phyloP scores from a whole-genome alignment of 2,888 invertebrate species.

The Pandemis heparana region DNA sequence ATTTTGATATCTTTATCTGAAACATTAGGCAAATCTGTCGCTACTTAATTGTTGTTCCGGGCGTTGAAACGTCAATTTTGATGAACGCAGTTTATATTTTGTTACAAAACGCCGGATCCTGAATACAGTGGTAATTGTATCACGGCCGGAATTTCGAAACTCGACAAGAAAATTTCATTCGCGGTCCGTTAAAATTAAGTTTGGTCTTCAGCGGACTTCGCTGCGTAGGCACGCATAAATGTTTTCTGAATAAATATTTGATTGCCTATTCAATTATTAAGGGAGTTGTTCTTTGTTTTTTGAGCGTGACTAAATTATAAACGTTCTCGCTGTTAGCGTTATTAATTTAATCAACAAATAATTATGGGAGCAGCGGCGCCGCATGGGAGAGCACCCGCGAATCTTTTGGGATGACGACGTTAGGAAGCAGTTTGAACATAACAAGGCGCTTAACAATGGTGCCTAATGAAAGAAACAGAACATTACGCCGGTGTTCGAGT shows the following conservation, averaged over 20 bases:
- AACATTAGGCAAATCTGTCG: not conserved
- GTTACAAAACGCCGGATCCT: constrained; percentile 20
- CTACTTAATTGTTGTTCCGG: constrained; percentile 6
- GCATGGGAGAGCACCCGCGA: constrained; percentile 1
- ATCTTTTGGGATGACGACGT: not conserved
- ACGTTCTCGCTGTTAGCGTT: constrained; percentile 14
- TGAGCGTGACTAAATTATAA: constrained; percentile 39
- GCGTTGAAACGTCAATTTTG: constrained; percentile 15
- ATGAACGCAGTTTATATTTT: constrained; percentile 16
- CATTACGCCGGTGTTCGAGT: constrained; percentile 29
- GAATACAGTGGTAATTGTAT: constrained; percentile 44
- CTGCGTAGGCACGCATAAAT: constrained; percentile 49
- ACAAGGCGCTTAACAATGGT: constrained; percentile 27
- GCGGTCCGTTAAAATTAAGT: constrained; percentile 52
- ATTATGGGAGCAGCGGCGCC: not conserved
- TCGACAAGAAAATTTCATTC: constrained; percentile 48
- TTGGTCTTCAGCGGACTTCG: constrained; percentile 44
- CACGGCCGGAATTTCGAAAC: constrained; percentile 47
- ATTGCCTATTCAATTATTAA: constrained; percentile 56
- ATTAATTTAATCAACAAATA: constrained; percentile 32
- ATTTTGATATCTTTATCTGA: not conserved
- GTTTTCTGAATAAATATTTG: constrained; percentile 59
- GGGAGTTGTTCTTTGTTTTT: constrained; percentile 37
- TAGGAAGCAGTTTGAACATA: constrained; percentile 11
- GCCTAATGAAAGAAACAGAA: constrained; percentile 33